Evolutionary conservation across 2,888 invertebrate species (phyloP).

Genomic region (Slavum lentiscoides): DNA sequence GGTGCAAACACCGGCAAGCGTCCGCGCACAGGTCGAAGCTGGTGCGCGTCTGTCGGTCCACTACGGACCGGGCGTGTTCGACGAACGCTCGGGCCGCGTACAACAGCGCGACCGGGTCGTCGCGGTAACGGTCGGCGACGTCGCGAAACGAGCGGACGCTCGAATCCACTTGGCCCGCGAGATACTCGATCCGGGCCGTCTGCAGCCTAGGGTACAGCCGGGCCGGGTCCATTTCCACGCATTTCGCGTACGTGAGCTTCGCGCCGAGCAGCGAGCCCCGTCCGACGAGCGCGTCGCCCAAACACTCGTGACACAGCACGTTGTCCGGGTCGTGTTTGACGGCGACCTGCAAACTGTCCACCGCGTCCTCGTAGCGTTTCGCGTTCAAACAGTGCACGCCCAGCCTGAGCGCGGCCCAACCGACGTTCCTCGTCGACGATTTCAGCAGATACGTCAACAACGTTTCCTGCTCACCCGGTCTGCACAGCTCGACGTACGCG

Average conservation of each 20-base stretch:
- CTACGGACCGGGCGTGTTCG: constrained; percentile 30
- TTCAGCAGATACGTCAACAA: constrained; percentile 34
- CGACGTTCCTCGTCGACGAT: constrained; percentile 33
- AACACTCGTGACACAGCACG: constrained; percentile 19
- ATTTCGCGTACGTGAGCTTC: constrained; percentile 45
- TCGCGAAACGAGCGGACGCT: constrained; percentile 33
- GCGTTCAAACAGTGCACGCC: constrained; percentile 38
- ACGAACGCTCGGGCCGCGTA: constrained; percentile 24
- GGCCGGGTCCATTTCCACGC: constrained; percentile 32
- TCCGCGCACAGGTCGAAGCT: constrained; percentile 39
- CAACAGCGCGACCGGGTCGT: constrained; percentile 16
- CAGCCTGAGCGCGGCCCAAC: constrained; percentile 44
- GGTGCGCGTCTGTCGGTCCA: neutral
- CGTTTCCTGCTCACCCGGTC: constrained; percentile 30
- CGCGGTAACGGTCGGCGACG: constrained; percentile 3
- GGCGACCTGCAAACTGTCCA: constrained; percentile 41
- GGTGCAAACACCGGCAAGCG: constrained; percentile 38
- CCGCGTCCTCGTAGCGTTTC: constrained; percentile 34
- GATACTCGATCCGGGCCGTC: constrained; percentile 40
- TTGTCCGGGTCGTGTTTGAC: constrained; percentile 35
- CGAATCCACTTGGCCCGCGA: constrained; percentile 31
- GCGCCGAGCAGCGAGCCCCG: constrained; percentile 33
- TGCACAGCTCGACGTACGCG: constrained; percentile 20
- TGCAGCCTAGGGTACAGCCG: constrained; percentile 39
- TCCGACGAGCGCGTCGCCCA: constrained; percentile 44